A percentile compares a stretch with the other conserved stretches of the same genome.
phyloP scores from a whole-genome alignment of 2,113 vertebrate species.

The Semicossyphus pulcher region DNA sequence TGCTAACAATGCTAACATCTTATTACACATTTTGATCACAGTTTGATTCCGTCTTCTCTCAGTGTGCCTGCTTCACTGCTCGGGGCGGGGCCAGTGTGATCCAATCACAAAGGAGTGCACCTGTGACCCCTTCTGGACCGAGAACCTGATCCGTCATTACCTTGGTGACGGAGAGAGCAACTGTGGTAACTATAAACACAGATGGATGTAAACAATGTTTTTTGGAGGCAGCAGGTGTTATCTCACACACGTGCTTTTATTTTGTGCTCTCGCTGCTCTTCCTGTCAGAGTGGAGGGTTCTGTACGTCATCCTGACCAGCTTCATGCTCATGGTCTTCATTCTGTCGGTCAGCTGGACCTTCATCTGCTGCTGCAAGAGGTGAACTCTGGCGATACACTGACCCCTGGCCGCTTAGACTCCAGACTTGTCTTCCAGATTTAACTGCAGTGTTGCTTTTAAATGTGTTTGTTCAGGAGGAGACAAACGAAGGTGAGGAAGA shows the following conservation, averaged over 20 bases:
- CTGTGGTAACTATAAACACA: conserved; percentile 82
- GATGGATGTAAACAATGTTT: too few relatives aligned
- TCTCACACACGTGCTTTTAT: too few relatives aligned
- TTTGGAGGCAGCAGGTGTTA: not conserved
- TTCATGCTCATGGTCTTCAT: conserved; percentile 81
- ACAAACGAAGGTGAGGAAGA: conserved; percentile 89
- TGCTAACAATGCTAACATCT: not conserved
- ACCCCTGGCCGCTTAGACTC: not conserved
- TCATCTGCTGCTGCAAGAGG: conserved; percentile 92
- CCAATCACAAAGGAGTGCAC: conserved; percentile 89
- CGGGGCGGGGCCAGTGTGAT: conserved; percentile 90
- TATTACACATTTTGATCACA: too few relatives aligned
- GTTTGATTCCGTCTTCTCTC: not conserved
- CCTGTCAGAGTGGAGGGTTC: conserved; percentile 90
- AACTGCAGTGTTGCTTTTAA: too few relatives aligned
- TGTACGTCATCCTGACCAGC: conserved; percentile 85
- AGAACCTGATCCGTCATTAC: conserved; percentile 88
- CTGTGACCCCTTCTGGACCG: conserved; percentile 93
- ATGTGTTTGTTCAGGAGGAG: conserved; percentile 72
- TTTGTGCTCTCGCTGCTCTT: not conserved
- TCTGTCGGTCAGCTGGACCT: conserved; percentile 85
- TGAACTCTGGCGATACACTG: conserved; percentile 49
- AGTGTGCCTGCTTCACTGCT: conserved; percentile 91
- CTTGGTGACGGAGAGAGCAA: conserved; percentile 89
- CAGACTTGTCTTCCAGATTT: too few relatives aligned